These are phyloP conservation scores for Petrophora chlorosata DNA, from an alignment of 2,888 invertebrate species.

Conservation along the genomic window DNA sequence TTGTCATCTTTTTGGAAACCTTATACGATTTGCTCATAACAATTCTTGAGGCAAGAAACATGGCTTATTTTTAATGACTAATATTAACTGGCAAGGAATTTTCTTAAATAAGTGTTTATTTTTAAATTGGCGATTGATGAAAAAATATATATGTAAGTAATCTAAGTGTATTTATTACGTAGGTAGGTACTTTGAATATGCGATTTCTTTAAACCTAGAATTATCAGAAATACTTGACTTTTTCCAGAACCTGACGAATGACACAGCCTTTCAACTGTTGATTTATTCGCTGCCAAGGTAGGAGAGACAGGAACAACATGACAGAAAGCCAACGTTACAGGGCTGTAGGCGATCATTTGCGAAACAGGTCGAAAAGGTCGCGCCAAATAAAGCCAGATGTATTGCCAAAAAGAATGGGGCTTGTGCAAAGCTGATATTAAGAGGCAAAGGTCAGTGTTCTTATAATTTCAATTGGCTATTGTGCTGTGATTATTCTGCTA, in stretches of 20 bases:
- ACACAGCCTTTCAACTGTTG: neutral
- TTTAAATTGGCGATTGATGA: no score
- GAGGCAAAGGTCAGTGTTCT: conserved; percentile 44
- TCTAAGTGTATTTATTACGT: no score
- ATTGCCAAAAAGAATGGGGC: conserved; percentile 54
- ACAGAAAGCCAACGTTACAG: conserved; percentile 33
- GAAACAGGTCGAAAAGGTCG: conserved; percentile 61
- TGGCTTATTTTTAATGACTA: no score
- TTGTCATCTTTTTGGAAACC: no score
- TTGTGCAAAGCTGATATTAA: conserved; percentile 23
- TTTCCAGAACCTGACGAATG: neutral
- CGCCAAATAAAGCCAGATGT: conserved; percentile 55
- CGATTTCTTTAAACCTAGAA: no score
- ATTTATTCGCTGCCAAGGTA: conserved; percentile 14
- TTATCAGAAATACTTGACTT: no score
- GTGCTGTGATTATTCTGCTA: conserved; percentile 22
- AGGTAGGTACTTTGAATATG: no score
- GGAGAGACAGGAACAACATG: conserved; percentile 36
- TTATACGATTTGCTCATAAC: no score
- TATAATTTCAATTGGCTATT: conserved; percentile 25
- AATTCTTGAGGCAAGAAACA: no score
- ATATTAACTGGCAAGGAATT: no score
- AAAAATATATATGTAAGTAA: no score
- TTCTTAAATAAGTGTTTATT: no score
- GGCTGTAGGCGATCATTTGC: conserved; percentile 45